Base-by-base conservation (phyloP, 2,888 invertebrate species). In the Lasioglossum pauxillum region DNA sequence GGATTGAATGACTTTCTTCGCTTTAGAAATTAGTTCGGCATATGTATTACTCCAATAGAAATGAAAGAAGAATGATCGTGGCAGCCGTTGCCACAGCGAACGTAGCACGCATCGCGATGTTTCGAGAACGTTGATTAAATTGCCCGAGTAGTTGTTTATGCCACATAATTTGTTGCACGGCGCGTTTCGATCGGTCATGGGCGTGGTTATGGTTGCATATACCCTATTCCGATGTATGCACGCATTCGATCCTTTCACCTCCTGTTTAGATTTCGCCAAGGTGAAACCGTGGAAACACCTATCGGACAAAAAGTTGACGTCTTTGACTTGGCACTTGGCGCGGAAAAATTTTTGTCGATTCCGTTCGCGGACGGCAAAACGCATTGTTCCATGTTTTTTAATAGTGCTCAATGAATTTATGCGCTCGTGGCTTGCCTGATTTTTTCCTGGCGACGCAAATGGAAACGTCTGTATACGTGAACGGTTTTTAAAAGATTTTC, bases 171-270 rank as follows among this genome's bases (percentile, higher is more conserved):
- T 64, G 44, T 73, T 73, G 53, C 1, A 60, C 83, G 72, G 64
- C 69, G 78, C 79, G 72, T 78, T 85, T 78, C 67, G 75, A 84
- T 83, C 78, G 67, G 57, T 77, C 53, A 80, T 75, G 72, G 85
- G 89, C 83, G 90, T 90, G 86, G 88, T 80, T 81, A 81, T 86
- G 79, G 67, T 27, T 76, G 57, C 71, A 57, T 80, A 73, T 80
- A 73, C 46, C 67, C 78, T 85, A 75, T 80, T 82, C 60, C 57
- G 19, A 44, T 35, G 49, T 41, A n/a, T 67, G 60, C 77, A 60
- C 44, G 60, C 77, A 60, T 69, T 75, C 78, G 67, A 83, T 86
- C 86, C 86, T 86, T 87, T 87, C 87, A 82, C 86, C 71, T 60
- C 16, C 64, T 44, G 23, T 69, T 81, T 73, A 67, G 80, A 84